A percentile compares a stretch with the other conserved stretches of the same genome.
Evolutionary conservation across 2,797 vertebrate genomes (phyloP).

Genomic region (Catostomus latipinnis): DNA sequence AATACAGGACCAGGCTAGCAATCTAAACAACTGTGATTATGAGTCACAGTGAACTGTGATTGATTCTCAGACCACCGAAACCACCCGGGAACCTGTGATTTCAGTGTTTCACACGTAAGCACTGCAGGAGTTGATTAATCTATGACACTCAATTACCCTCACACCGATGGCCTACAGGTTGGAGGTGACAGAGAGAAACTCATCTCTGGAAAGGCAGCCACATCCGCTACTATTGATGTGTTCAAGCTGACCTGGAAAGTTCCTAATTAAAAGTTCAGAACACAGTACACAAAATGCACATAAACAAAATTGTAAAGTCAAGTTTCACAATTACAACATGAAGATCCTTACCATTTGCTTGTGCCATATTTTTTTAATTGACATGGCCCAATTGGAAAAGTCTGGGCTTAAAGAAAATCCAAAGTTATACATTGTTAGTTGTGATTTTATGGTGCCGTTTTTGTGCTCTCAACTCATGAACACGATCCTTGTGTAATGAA

Average conservation of each 20-base stretch:
- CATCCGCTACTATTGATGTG: too few species aligned
- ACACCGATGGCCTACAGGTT: slow-evolving; percentile 75
- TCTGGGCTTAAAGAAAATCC: too few species aligned
- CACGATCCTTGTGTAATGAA: too few species aligned
- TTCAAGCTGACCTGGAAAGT: background rate
- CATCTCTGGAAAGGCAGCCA: slow-evolving; percentile 39
- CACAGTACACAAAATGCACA: background rate
- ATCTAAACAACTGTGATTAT: slow-evolving; percentile 30
- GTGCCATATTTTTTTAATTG: too few species aligned
- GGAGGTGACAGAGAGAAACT: slow-evolving; percentile 77
- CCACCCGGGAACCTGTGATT: slow-evolving; percentile 55
- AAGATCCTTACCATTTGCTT: too few species aligned
- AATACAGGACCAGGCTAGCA: slow-evolving; percentile 25
- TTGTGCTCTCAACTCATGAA: too few species aligned
- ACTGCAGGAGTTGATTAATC: slow-evolving; percentile 57
- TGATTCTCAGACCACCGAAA: slow-evolving; percentile 62
- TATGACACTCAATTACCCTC: slow-evolving; percentile 71
- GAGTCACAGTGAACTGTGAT: slow-evolving; percentile 70
- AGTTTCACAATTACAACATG: too few species aligned
- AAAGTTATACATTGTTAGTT: too few species aligned
- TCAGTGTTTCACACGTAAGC: slow-evolving; percentile 57
- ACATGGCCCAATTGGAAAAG: too few species aligned
- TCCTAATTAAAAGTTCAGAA: too few species aligned
- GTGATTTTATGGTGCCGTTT: too few species aligned
- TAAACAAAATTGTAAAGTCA: too few species aligned